phyloP scores from a whole-genome alignment of 2,113 vertebrate genomes.

The Xenopus laevis region DNA sequence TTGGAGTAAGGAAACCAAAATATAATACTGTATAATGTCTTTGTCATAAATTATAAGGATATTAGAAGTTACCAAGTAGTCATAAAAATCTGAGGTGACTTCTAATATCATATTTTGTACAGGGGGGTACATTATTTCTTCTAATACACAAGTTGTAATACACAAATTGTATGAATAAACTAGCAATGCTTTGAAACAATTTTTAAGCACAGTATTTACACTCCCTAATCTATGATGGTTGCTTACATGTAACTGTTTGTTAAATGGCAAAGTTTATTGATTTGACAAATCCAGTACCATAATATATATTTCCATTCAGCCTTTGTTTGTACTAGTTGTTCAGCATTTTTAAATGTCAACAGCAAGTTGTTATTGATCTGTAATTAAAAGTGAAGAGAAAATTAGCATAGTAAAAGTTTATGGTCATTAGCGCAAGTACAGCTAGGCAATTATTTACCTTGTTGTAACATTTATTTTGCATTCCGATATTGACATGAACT shows the following conservation, averaged over 20 bases:
- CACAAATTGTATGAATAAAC: too few relatives aligned
- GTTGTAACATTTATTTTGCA: slow-evolving; percentile 68
- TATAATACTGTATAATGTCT: too few relatives aligned
- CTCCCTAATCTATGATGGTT: slow-evolving; percentile 71
- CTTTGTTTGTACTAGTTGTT: slow-evolving; percentile 82
- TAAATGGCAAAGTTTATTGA: slow-evolving; percentile 88
- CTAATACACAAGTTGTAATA: too few relatives aligned
- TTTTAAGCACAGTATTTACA: slow-evolving; percentile 61
- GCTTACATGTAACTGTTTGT: slow-evolving; percentile 83
- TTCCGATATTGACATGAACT: slow-evolving; percentile 65
- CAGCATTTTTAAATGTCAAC: slow-evolving; percentile 88
- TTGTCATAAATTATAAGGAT: too few relatives aligned
- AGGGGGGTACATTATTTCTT: too few relatives aligned
- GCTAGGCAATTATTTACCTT: slow-evolving; percentile 74
- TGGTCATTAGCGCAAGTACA: slow-evolving; percentile 73
- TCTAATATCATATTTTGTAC: too few relatives aligned
- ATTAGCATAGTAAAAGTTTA: slow-evolving; percentile 83
- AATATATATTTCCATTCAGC: slow-evolving; percentile 83
- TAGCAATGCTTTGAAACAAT: slow-evolving; percentile 72
- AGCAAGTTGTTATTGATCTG: slow-evolving; percentile 77
- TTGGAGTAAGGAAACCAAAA: too few relatives aligned
- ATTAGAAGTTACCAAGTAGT: too few relatives aligned
- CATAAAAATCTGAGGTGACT: too few relatives aligned
- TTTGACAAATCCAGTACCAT: slow-evolving; percentile 81
- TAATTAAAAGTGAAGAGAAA: slow-evolving; percentile 82